Conservation (phyloP, 2,797 vertebrate species). For the Tiaroga cobitis region DNA sequence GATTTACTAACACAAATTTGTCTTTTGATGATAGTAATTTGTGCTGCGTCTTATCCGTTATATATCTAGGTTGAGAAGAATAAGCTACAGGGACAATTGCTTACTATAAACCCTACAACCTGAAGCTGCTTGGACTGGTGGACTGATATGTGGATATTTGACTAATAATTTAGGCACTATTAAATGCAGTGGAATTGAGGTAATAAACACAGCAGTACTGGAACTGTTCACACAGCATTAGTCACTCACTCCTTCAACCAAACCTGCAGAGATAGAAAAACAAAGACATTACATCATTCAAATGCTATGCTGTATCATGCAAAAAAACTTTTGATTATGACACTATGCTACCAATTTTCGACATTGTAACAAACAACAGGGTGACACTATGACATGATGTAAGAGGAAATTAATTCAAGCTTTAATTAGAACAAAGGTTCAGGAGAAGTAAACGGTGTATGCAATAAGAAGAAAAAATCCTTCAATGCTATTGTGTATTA, state of each 20-base stretch:
- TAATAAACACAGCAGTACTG: conserved; percentile 41
- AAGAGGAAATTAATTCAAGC: not conserved
- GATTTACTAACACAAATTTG: not conserved
- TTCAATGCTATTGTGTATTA: not conserved
- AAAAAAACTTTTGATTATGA: not conserved
- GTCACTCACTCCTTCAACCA: conserved; percentile 36
- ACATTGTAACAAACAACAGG: not conserved
- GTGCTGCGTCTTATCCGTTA: not conserved
- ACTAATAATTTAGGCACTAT: not conserved
- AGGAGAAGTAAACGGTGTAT: not conserved
- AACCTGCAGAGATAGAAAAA: conserved; percentile 38
- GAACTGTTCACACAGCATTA: conserved; percentile 5
- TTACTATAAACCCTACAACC: not conserved
- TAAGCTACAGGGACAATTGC: not conserved
- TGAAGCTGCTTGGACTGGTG: not conserved
- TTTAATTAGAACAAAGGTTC: not conserved
- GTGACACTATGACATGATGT: not conserved
- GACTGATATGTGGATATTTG: conserved; percentile 10
- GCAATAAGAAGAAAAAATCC: not conserved
- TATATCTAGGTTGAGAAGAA: not conserved
- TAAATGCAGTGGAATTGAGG: not conserved
- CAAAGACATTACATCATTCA: not conserved
- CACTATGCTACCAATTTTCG: not conserved
- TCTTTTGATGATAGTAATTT: not conserved
- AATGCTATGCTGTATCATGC: not conserved